Conservation (phyloP, 2,797 vertebrate species). For the Sebastes melanostomus region DNA sequence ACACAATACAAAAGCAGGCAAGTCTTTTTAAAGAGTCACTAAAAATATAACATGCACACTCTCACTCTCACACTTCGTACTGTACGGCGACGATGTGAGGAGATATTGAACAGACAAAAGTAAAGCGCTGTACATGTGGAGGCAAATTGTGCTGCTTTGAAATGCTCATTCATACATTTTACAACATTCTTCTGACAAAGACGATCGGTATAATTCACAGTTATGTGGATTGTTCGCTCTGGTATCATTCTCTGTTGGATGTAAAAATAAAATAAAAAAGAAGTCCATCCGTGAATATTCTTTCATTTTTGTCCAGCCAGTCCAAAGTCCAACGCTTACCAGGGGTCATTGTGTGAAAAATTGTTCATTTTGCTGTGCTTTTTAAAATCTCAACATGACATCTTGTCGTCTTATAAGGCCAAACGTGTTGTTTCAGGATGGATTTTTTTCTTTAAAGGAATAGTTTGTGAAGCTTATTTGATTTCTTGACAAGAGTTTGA, state of each 20-base stretch:
- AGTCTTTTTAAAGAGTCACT: constrained; percentile 33
- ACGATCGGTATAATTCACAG: constrained; percentile 54
- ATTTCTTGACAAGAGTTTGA: background rate
- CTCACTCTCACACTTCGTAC: constrained; percentile 4
- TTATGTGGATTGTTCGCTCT: constrained; percentile 12
- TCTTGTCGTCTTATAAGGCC: constrained; percentile 16
- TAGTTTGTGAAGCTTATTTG: background rate
- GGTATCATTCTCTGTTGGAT: background rate
- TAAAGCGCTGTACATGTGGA: constrained; percentile 41
- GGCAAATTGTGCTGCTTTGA: constrained; percentile 18
- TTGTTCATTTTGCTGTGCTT: constrained; percentile 8
- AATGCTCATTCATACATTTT: constrained; percentile 23
- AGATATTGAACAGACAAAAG: constrained; percentile 4
- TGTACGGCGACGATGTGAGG: background rate
- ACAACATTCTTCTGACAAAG: constrained; percentile 34
- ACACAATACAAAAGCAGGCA: constrained; percentile 67
- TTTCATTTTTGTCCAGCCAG: background rate
- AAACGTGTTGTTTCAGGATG: background rate
- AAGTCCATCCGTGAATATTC: background rate
- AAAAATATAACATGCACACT: constrained; percentile 59
- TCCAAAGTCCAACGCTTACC: background rate
- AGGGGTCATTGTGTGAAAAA: background rate
- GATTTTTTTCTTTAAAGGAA: background rate
- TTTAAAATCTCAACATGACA: background rate
- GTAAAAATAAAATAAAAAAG: background rate